Evolutionary conservation across 2,113 vertebrate genomes (phyloP), one percentile per base, ranked within the genome.

Genomic region (Regulus satrapa): DNA sequence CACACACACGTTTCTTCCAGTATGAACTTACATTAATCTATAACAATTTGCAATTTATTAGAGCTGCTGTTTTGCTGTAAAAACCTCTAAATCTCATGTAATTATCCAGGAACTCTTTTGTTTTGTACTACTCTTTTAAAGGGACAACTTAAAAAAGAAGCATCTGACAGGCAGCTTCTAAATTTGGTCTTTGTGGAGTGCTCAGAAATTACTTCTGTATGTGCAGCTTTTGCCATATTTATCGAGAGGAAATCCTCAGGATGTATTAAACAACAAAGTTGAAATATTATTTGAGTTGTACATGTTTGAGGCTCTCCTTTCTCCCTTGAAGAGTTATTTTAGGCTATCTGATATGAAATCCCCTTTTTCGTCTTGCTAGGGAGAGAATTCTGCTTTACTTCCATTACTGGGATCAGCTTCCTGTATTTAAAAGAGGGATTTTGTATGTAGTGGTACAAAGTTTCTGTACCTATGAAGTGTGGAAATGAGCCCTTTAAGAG

Each of bases 231-330:
- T 93, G 75, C 84, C 91, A 26, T 95, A 84, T 92, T 96, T 96
- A 92, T 76, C 26, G 7, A 89, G 68, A 96, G 94, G 95, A 96
- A 97, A 96, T 96, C 91, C 94, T 96, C 92, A 96, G 89, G 91
- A 87, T 96, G 49, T 88, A 92, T 96, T 96, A 92, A 95, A 82
- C 79, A 89, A 85, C 62, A 69, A 87, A 85, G 82, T 43, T 93
- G 66, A 93, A 88, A 76, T 82, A 68, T 68, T 75, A 89, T 54
- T 68, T 82, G 69, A 68, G 25, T 82, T 75, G 40, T 61, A 41
- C 62, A 34, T 89, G 31, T 68, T 75, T 75, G 14, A 31, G 12
- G 31, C 71, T 88, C 75, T 83, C 56, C 62, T 82, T 72, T 88
- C 87, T 92, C 52, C 62, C 26, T 36, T 36, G 29, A 78, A 88